Evolutionary conservation across 2,797 vertebrate genomes (phyloP), one percentile per base, ranked within the genome.

Genomic region (Gambusia yucatana): DNA sequence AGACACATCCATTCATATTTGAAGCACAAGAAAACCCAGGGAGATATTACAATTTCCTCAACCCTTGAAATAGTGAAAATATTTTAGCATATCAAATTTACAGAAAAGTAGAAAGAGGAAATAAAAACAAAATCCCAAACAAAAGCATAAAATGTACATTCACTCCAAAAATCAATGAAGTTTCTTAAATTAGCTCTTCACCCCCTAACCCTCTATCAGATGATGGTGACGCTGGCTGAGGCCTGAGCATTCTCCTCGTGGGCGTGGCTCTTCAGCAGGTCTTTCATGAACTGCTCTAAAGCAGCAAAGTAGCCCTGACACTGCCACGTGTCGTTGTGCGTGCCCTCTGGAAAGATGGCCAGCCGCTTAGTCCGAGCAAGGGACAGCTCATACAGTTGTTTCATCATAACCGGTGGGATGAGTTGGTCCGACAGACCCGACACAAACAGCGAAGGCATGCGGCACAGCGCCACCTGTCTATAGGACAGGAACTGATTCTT

Each of bases 241-340:
- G 97, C 94, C 91, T 98, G 98, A 30, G 93, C 92, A 55, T 95
- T 96, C 92, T 98, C 98, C 89, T 98, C 98, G 6, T 96, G 97
- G 84, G 96, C 97, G 69, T 97, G 97, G 91, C 96, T 98, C 94
- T 98, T 98, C 83, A 97, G 93, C 81, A 99, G 96, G 93, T 99
- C 98, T 91, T 96, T 98, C 89, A 99, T 97, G 93, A 99, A 99
- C 91, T 99, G 98, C 96, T 99, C 98, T 44, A 99, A 95, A 82
- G 98, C 97, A 74, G 97, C 94, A 79, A 99, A 99, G 94, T 99
- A 99, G 84, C 98, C 98, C 93, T 98, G 98, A 94, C 98, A 99
- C 94, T 99, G 98, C 98, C 98, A 99, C 0, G 98, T 99, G 93
- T 99, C 98, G 43, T 99, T 99, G 92, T 99, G 98, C 14, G 98